Evolutionary conservation across 1,140 invertebrate species (phyloP).

Genomic region (Scaptomyza graminum): DNA sequence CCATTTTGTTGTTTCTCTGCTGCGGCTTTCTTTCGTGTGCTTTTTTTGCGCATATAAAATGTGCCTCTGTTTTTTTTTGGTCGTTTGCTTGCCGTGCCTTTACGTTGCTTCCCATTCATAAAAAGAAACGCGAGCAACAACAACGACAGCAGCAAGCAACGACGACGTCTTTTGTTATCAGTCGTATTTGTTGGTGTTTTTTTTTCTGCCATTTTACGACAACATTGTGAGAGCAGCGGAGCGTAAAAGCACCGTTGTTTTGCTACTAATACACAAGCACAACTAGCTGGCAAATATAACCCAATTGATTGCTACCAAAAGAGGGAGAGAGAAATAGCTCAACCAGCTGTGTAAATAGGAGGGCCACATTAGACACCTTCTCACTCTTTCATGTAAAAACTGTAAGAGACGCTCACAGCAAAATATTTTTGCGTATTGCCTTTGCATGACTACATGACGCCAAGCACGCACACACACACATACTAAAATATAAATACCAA

Average conservation of each 20-base stretch:
- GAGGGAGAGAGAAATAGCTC: constrained; percentile 29
- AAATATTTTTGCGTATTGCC: constrained; percentile 51
- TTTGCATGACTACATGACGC: constrained; percentile 50
- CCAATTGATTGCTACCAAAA: constrained; percentile 64
- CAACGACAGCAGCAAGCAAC: constrained; percentile 25
- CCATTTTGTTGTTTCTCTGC: constrained; percentile 22
- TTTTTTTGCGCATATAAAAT: constrained; percentile 44
- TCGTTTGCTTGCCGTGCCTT: constrained; percentile 21
- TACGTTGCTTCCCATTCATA: constrained; percentile 54
- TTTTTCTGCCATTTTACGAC: constrained; percentile 42
- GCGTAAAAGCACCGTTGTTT: constrained; percentile 64
- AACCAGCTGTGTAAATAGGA: constrained; percentile 70
- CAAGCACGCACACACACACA: constrained; percentile 34
- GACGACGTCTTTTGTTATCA: constrained; percentile 63
- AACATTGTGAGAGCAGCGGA: constrained; percentile 39
- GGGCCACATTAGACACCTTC: constrained; percentile 17
- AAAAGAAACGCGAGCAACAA: constrained; percentile 43
- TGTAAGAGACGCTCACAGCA: constrained; percentile 20
- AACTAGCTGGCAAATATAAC: constrained; percentile 45
- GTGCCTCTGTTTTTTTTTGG: constrained; percentile 52
- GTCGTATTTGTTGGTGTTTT: constrained; percentile 31
- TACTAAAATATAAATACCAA: no score
- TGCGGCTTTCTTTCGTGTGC: constrained; percentile 13
- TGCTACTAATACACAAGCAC: constrained; percentile 42
- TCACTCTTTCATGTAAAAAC: constrained; percentile 12